Percentiles rank a stretch among this genome's conserved stretches.
phyloP scores from a whole-genome alignment of 2,888 invertebrate genomes.

The Caenorhabditis japonica region DNA sequence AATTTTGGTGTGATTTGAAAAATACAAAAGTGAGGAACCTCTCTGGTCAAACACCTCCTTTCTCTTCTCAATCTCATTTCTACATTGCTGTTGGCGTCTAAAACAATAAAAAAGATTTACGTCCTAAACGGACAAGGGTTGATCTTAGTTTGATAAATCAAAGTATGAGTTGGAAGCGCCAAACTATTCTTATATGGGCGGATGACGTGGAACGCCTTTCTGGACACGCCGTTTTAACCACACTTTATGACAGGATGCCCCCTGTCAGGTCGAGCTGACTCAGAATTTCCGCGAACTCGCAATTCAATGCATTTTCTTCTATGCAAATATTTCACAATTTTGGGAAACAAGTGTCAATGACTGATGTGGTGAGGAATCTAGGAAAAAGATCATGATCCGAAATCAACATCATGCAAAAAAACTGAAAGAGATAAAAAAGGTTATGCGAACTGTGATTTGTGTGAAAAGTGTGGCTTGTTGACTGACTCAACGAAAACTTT shows the following conservation, averaged over 20 bases:
- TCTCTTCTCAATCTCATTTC: conserved; percentile 10
- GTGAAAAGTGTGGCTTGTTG: conserved; percentile 5
- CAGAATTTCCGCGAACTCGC: conserved; percentile 38
- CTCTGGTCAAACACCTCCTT: conserved; percentile 10
- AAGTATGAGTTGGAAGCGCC: conserved; percentile 23
- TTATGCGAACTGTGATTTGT: conserved; percentile 27
- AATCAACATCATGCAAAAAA: too few species aligned
- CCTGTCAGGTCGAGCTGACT: conserved; percentile 22
- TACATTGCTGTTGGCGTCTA: conserved; percentile 2
- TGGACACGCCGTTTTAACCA: conserved; percentile 41
- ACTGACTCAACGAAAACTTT: too few species aligned
- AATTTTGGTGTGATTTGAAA: too few species aligned
- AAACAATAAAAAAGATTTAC: conserved; percentile 31
- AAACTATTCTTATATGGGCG: conserved; percentile 22
- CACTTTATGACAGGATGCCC: conserved; percentile 22
- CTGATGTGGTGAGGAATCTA: too few species aligned
- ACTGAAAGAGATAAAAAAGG: conserved; percentile 13
- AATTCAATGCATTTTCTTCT: conserved; percentile 21
- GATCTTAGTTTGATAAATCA: conserved; percentile 51
- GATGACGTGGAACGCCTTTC: too few species aligned
- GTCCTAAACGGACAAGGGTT: conserved; percentile 20
- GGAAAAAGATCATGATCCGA: conserved; percentile 29
- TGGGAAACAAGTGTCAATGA: too few species aligned
- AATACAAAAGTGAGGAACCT: conserved; percentile 31
- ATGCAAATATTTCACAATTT: conserved; percentile 28